Conservation (phyloP, 1,140 invertebrate genomes). For the Drosophila paulistorum region DNA sequence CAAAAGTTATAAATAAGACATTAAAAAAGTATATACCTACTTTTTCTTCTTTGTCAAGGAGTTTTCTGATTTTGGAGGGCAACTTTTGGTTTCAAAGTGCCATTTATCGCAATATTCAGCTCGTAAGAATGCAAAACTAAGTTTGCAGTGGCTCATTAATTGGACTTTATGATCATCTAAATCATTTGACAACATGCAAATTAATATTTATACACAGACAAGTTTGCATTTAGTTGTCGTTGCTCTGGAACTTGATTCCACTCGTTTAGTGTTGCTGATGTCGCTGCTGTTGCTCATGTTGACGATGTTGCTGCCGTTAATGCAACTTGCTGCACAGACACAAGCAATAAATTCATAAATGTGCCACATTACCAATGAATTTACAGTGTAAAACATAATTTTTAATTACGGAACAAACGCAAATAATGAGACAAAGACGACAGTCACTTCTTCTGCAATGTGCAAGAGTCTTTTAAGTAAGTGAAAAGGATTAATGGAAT, state of each 20-base stretch:
- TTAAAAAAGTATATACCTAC: too few relatives aligned
- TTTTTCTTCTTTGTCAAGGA: too few relatives aligned
- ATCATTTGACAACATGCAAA: constrained; percentile 74
- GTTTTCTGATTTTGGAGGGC: neutral
- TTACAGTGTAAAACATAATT: constrained; percentile 61
- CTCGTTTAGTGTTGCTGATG: constrained; percentile 18
- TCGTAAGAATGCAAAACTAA: neutral
- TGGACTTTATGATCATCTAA: constrained; percentile 61
- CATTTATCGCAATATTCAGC: constrained; percentile 46
- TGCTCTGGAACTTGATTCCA: constrained; percentile 33
- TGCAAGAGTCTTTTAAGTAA: neutral
- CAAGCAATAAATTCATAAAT: constrained; percentile 63
- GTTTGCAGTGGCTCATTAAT: constrained; percentile 61
- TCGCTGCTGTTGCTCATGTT: neutral
- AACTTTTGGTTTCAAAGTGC: neutral
- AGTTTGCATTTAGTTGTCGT: constrained; percentile 20
- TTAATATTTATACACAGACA: constrained; percentile 63
- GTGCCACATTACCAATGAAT: constrained; percentile 48
- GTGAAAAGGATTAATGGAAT: neutral
- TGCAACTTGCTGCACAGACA: constrained; percentile 28
- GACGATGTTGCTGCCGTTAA: constrained; percentile 10
- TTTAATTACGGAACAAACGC: constrained; percentile 55
- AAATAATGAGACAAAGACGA: constrained; percentile 29
- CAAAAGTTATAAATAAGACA: too few relatives aligned
- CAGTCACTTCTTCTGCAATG: constrained; percentile 2